A percentile compares a stretch with the other conserved stretches of the same genome.
Conservation (phyloP, 2,797 vertebrate species). For the Dromococcyx pavoninus region DNA sequence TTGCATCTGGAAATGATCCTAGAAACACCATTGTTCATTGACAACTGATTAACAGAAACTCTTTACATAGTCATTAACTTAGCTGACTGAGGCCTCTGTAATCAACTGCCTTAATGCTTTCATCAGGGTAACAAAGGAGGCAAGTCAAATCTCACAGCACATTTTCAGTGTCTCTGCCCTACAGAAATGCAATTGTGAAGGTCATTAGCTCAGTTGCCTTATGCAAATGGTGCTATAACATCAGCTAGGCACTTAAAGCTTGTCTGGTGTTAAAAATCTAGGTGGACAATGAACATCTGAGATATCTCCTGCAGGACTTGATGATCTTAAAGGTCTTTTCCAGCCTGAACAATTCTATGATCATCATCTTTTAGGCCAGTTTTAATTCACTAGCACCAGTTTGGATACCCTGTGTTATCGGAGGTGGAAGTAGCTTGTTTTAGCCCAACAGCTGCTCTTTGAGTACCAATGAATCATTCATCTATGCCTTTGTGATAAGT, state of each 20-base stretch:
- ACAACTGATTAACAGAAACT: conserved; percentile 4
- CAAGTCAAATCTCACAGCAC: neutral
- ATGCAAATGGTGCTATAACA: neutral
- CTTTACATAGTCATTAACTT: neutral
- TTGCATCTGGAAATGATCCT: neutral
- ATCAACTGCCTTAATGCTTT: neutral
- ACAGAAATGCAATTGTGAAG: neutral
- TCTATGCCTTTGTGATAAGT: neutral
- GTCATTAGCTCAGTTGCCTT: neutral
- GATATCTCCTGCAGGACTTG: neutral
- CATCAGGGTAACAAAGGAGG: neutral
- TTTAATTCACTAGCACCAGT: neutral
- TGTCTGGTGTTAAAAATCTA: neutral
- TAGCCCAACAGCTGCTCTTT: neutral
- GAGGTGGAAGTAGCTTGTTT: neutral
- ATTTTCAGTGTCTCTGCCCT: neutral
- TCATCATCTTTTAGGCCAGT: neutral
- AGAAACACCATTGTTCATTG: neutral
- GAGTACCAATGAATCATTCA: neutral
- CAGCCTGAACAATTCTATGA: too few species aligned
- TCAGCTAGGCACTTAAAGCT: neutral
- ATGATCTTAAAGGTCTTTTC: too few species aligned
- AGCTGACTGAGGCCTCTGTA: neutral
- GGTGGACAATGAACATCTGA: neutral
- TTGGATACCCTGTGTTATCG: neutral